Base-by-base conservation (phyloP, 2,113 vertebrate species). In the Choloepus hoffmanni region DNA sequence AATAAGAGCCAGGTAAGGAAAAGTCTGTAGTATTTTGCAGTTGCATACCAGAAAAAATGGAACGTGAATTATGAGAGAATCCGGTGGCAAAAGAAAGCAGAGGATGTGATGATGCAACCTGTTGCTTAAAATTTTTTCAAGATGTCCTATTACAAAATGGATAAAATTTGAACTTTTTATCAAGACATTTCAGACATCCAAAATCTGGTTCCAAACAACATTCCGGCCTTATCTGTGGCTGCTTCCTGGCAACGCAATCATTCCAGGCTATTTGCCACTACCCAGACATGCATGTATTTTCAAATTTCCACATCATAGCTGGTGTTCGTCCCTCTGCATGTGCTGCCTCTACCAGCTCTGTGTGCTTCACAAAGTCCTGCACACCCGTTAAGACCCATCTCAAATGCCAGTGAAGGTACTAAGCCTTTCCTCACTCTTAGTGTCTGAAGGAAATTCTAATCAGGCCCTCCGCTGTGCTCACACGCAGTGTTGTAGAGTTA, bases 361-460 rank as follows among this genome's bases (percentile, higher is more conserved):
- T 10, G 12, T 0, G 55, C 28, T 43, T 73, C 55, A 0, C 11
- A 16, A 73, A 45, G 48, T 26, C 55, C 12, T 30, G 15, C 5
- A 5, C 15, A 12, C 3, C 21, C 48, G 26, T n/a, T 12, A 33
- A 26, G 12, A 8, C 12, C 3, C 23, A 30, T 15, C 43, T n/a
- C 11, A 12, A 7, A 16, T 6, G 28, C 58, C 58, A 8, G 24
- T 0, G 4, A 58, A 30, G 1, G 21, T 14, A 9, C 40, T 12
- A 50, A 3, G 50, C 21, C 12, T 33, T 33, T n/a, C 21, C 48
- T 19, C 36, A 81, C 24, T 24, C 16, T 40, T 33, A 4, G 33
- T 45, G 28, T 63, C 23, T 13, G 3, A 19, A 79, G 24, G 15
- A 33, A 40, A 40, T 19, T 16, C 24, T 48, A 26, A 30, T 6